Conservation (phyloP, 2,113 vertebrate species). For the Pterocles gutturalis region DNA sequence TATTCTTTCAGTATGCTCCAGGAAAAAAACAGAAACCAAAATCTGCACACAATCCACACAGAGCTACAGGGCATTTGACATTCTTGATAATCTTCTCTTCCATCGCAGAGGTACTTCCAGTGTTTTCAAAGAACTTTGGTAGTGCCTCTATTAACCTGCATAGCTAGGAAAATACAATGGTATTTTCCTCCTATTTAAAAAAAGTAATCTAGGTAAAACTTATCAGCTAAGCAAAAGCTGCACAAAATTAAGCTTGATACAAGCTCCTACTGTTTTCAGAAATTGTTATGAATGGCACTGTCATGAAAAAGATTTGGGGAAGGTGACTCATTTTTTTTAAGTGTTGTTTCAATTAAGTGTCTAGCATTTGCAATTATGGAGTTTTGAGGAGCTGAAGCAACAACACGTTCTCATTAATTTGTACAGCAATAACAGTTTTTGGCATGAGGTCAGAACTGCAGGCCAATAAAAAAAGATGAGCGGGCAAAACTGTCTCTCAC, state of each 20-base stretch:
- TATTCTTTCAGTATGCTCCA: neutral
- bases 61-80: neutral
- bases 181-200: neutral
- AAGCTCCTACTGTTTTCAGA: neutral
- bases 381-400: conserved; percentile 61
- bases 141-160: neutral
- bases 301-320: neutral
- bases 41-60: neutral
- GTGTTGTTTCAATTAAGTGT: conserved; percentile 33
- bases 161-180: neutral
- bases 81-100: neutral
- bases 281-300: neutral
- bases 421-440: conserved; percentile 62
- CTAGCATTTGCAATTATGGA: conserved; percentile 11
- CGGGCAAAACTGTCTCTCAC: conserved; percentile 48
- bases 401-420: conserved; percentile 67
- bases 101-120: neutral
- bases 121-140: neutral
- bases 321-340: neutral
- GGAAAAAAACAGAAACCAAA: neutral
- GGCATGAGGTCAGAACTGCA: neutral
- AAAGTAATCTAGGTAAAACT: neutral
- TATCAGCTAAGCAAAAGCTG: neutral
- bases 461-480: conserved; percentile 70
- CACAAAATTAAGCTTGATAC: neutral